Conservation (phyloP, 2,888 invertebrate species). For the Mythimna ferrago region DNA sequence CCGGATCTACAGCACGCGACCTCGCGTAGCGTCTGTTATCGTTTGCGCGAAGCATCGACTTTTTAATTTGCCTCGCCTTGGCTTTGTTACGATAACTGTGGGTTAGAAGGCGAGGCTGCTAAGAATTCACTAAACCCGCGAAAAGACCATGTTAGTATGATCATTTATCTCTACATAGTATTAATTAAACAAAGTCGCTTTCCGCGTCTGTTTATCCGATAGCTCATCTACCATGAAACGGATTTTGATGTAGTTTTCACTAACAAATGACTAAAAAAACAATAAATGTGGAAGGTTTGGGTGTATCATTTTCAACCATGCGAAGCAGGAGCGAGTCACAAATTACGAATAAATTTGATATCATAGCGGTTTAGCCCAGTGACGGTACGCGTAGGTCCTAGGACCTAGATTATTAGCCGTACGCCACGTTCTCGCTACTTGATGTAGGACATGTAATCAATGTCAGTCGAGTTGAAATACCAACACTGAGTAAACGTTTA, state of each 20-base stretch:
- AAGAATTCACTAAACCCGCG: constrained; percentile 45
- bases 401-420: constrained; percentile 32
- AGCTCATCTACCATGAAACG: no score
- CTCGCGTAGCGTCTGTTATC: constrained; percentile 63
- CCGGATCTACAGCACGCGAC: constrained; percentile 56
- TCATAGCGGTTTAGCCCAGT: neutral
- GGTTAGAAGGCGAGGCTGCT: constrained; percentile 46
- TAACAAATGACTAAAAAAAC: no score
- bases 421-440: constrained; percentile 31
- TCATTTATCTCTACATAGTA: neutral
- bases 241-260: no score
- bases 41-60: constrained; percentile 52
- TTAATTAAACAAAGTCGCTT: no score
- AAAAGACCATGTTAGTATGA: constrained; percentile 43
- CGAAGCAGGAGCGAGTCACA: neutral
- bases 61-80: constrained; percentile 64
- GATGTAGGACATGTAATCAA: constrained; percentile 48
- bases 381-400: constrained; percentile 11
- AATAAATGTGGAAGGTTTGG: no score
- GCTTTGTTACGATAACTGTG: constrained; percentile 60
- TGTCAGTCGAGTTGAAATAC: constrained; percentile 29
- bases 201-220: no score
- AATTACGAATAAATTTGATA: constrained; percentile 26
- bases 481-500: constrained; percentile 31
- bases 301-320: neutral